Evolutionary conservation across 2,888 invertebrate genomes (phyloP), one percentile per base, ranked within the genome.

Genomic region (Geotrupes spiniger): DNA sequence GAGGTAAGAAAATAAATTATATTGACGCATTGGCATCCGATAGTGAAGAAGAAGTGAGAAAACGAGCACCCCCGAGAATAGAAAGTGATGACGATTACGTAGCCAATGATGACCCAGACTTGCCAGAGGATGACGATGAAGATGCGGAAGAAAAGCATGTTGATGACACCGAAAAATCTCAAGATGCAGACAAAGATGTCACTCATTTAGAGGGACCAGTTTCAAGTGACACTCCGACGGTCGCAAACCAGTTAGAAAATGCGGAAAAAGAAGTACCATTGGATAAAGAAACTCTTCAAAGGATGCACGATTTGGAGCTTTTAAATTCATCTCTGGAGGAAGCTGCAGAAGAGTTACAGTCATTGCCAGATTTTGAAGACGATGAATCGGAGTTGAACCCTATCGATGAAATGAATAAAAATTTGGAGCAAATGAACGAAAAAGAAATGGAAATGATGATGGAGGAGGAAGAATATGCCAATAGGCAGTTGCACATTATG

Each of bases 1-100:
- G 89, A 4, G 88, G 87, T 53, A 79, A 81, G 59, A 84, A 85
- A 71, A 85, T 87, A 52, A 84, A 85, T 68, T 90, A 90, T 63
- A 83, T 87, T 2, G 91, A 89, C 72, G 82, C 46, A 31, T 42
- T 52, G 29, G 59, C 84, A 53, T 84, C 87, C 0, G 88, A 88
- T 66, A 85, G 84, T 39, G 89, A 84, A 64, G 87, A 84, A 68
- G 77, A 77, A 54, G 59, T 63, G 62, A 75, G 67, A 51, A 73
- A 73, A 53, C 73, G 71, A 28, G 59, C 71, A 31, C 66, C 70
- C 43, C 76, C 74, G 29, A 74, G 76, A 6, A 73, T 72, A 12
- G 45, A 55, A 39, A 76, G 78, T 50, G 78, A 74, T 62, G 78
- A 71, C 51, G 78, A 78, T 58, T 77, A 76, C 66, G 74, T 71